A percentile compares a stretch with the other conserved stretches of the same genome.
These are phyloP conservation scores for Chymomyza procnemis DNA, from an alignment of 2,888 invertebrate genomes.

Conservation along the genomic window DNA sequence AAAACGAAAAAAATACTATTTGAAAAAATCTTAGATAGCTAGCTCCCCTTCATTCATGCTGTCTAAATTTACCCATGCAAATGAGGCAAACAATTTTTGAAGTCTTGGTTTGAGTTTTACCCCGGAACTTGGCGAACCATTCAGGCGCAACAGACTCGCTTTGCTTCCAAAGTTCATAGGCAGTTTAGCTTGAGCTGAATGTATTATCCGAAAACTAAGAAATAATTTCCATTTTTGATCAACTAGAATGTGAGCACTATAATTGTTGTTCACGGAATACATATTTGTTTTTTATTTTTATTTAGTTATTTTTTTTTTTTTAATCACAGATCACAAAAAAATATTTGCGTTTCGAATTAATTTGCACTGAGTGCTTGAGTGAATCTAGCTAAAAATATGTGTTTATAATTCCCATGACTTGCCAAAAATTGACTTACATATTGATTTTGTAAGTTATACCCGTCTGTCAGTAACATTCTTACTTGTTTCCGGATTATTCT, in stretches of 20 bases:
- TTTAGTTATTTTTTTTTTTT: no score
- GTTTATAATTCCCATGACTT: not conserved
- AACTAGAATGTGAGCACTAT: not conserved
- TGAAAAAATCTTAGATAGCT: not conserved
- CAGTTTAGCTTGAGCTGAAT: no score
- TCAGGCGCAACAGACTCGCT: slow-evolving; percentile 24
- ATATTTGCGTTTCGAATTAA: not conserved
- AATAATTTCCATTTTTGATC: not conserved
- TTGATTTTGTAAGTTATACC: not conserved
- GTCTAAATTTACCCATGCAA: slow-evolving; percentile 22
- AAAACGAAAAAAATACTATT: no score
- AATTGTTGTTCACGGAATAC: not conserved
- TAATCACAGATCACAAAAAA: not conserved
- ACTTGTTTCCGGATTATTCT: not conserved
- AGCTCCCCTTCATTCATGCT: slow-evolving; percentile 12
- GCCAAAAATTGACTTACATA: not conserved
- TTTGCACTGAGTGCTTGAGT: not conserved
- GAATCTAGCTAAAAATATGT: not conserved
- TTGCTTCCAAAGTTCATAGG: not conserved
- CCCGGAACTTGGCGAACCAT: slow-evolving; percentile 32
- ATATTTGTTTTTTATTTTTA: no score
- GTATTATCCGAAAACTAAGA: not conserved
- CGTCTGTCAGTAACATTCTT: not conserved
- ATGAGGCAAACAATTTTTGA: slow-evolving; percentile 16
- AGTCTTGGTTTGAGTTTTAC: slow-evolving; percentile 6